Evolutionary conservation across 1,140 invertebrate genomes (phyloP), one percentile per base, ranked within the genome.

Genomic region (Aphelinus certus): DNA sequence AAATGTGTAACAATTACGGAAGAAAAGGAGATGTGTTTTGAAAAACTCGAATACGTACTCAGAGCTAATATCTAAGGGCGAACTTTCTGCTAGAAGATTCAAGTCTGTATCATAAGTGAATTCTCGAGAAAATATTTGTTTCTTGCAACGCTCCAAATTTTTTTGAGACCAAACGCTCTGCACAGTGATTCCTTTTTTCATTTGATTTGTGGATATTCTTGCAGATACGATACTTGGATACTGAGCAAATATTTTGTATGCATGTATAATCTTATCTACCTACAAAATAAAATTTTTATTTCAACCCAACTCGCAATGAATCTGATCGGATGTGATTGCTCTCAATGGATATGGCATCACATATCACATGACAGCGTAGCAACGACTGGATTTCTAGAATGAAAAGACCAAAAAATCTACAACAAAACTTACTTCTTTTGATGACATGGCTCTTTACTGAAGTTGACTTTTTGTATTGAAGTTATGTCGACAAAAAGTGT

Each of bases 91-190:
- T 81, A 84, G 53, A 75, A 87, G n/a, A 83, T 82, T 64, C 1
- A 91, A 83, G 45, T 89, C 83, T 1, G 86, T 79, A 76, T 91
- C 87, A 55, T 92, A 80, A 47, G 89, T 79, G 77, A 92, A 88
- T 47, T 89, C 88, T 64, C 89, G 85, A 3, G 83, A 73, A 79
- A 91, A 92, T 78, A 91, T 91, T 9, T 89, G 89, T n/a, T 83
- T 89, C 56, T 88, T 88, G 1, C 88, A 88, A 68, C 88, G 90
- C 71, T 93, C 92, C 10, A 93, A 77, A 81, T 92, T 92, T 56
- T 90, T 86, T 69, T 93, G 90, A 0, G 89, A 88, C 92, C 92
- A 93, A 62, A 81, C 83, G 10, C 84, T 86, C 64, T 84, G 78
- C 45, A 89, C 79, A 3, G 76, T 82, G 5, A 88, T 75, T 7